Base-by-base conservation (phyloP, 2,888 invertebrate species). In the Leucozona laternaria region DNA sequence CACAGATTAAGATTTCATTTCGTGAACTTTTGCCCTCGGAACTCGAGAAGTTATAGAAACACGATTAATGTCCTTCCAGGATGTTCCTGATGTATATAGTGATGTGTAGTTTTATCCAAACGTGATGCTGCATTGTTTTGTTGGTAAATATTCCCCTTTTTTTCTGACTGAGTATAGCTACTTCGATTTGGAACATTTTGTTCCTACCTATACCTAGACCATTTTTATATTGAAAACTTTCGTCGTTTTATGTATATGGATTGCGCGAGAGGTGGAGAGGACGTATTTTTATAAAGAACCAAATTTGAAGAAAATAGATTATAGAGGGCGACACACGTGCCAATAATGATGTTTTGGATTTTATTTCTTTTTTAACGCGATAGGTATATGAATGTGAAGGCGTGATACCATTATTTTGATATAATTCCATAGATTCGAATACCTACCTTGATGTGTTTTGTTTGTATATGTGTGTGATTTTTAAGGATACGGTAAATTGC, bases 321-420 rank as follows among this genome's bases (percentile, higher is more conserved):
- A 20, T 20, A 84, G 84, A 73, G 28, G 64, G 78, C 81, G 88
- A 79, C 88, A 88, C 88, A 88, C 88, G 88, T 88, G 88, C 81
- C 88, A 79, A 83, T 88, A 88, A 88, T 86, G 88, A 88, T 72
- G 84, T 88, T 82, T 82, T 57, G 37, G 28, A 60, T 68, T 57
- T 73, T 43, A 20, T 58, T 22, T 72, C 66, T 17, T 62, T 68
- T 75, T 60, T 20, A n/a, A n/a, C n/a, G n/a, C n/a, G n/a, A 15
- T 58, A 62, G 40, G 78, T 78, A 78, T 60, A 45, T 60, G 58
- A 77, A 83, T 57, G 60, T 79, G 82, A 75, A 80, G 88, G 88
- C 88, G 87, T 89, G 88, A 88, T 88, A 85, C 81, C 88, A 89
- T 89, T 89, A 88, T 88, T 83, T 79, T 88, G 85, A 85, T 85